Evolutionary conservation across 2,888 invertebrate species (phyloP).

Genomic region (Sphaeridia pumilis): DNA sequence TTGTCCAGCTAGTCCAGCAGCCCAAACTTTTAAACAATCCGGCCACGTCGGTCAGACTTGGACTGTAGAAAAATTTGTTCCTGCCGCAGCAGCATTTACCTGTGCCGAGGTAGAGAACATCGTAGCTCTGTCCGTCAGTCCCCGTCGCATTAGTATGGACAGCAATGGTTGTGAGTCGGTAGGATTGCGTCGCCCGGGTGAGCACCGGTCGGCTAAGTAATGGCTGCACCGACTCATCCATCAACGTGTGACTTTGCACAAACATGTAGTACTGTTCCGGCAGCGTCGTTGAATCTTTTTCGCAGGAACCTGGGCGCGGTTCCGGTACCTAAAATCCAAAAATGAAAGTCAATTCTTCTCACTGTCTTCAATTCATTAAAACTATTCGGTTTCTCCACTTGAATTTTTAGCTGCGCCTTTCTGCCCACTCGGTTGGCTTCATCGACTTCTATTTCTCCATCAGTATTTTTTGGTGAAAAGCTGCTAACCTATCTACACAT

Average conservation of each 20-base stretch:
- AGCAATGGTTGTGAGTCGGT: constrained; percentile 88
- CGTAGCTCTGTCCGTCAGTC: constrained; percentile 85
- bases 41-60: not conserved
- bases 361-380: not conserved
- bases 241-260: constrained; percentile 92
- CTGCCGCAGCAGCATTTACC: too few relatives aligned
- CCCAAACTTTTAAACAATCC: not conserved
- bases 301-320: constrained; percentile 82
- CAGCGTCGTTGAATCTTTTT: constrained; percentile 75
- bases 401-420: too few relatives aligned
- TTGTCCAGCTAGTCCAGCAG: too few relatives aligned
- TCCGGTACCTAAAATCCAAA: constrained; percentile 56
- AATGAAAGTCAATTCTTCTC: constrained; percentile 12
- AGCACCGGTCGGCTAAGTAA: constrained; percentile 89
- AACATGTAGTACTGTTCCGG: constrained; percentile 91
- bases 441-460: too few relatives aligned
- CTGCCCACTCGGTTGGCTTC: too few relatives aligned
- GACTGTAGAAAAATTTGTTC: too few relatives aligned
- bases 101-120: constrained; percentile 92
- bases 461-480: too few relatives aligned
- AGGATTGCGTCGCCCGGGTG: constrained; percentile 50
- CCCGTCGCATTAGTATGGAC: constrained; percentile 94
- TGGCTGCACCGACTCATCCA: constrained; percentile 92
- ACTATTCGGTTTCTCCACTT: too few relatives aligned
- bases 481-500: too few relatives aligned